A percentile compares a stretch with the other conserved stretches of the same genome.
Conservation (phyloP, 2,113 vertebrate genomes). For the Calidris pugnax region DNA sequence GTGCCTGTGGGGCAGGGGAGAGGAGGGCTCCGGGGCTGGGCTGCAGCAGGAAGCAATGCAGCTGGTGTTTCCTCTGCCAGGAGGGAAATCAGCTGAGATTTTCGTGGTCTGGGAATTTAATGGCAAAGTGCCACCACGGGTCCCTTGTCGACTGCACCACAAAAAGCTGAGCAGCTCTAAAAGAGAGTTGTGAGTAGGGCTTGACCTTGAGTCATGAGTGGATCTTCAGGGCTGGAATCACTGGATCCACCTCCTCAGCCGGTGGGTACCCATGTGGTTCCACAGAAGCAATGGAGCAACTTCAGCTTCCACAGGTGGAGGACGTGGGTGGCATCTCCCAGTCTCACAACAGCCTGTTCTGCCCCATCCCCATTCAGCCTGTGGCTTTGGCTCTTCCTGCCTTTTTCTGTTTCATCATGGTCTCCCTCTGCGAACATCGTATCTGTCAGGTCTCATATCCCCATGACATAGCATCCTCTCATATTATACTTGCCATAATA, state of each 20-base stretch:
- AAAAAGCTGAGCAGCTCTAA: not conserved
- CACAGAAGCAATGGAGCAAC: not conserved
- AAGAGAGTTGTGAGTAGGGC: not conserved
- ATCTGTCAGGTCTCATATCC: constrained; percentile 51
- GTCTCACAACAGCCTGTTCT: not conserved
- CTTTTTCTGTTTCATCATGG: not conserved
- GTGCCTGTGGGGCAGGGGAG: not conserved
- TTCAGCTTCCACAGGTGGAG: not conserved
- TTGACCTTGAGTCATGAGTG: not conserved
- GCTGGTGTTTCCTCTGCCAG: not conserved
- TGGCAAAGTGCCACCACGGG: not conserved
- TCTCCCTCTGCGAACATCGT: not conserved
- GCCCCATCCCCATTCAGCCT: not conserved
- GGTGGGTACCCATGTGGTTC: not conserved
- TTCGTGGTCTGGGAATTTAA: not conserved
- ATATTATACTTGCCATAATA: constrained; percentile 60
- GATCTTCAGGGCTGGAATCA: not conserved
- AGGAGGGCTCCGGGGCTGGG: not conserved
- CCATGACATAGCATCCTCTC: constrained; percentile 60
- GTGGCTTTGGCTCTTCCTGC: not conserved
- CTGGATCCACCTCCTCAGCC: not conserved
- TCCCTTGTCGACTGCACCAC: not conserved
- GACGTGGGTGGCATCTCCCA: not conserved
- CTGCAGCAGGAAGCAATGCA: not conserved
- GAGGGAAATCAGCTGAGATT: not conserved